Evolutionary conservation across 2,888 invertebrate genomes (phyloP), one percentile per base, ranked within the genome.

Genomic region (Eumacrocentrus americanus): DNA sequence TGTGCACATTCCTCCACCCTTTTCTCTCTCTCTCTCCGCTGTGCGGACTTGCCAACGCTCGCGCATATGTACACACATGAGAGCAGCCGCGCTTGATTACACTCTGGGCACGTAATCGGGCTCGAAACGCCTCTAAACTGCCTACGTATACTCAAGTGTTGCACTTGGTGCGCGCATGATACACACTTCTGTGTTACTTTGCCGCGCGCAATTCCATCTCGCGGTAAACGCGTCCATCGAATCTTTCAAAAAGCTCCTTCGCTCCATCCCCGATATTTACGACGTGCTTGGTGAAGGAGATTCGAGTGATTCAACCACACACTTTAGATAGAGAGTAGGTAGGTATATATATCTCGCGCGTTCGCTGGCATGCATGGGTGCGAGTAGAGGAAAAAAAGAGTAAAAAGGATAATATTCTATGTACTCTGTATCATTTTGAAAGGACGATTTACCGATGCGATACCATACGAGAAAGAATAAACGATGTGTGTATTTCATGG

Each of bases 141-240:
- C 29, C 29, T 29, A 29, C 29, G n/a, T n/a, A n/a, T n/a, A 6
- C 29, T 4, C 29, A 9, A 29, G 29, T 29, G 5, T 29, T 9
- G 29, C 29, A 29, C 29, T 9, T 29, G 4, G 9, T 29, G 29
- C 29, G 9, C 29, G 29, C n/a, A n/a, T n/a, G n/a, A n/a, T 38
- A 29, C 40, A 40, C 34, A 44, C 37, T 58, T 51, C 51, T 51
- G 51, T 58, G 18, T 34, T 38, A 42, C 42, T 42, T 23, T 14
- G 23, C 38, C 48, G n/a, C 56, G 18, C 56, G 47, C 42, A 51
- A 51, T 58, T 58, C 22, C 12, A 58, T 58, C 58, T 44, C 29
- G 29, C 34, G 22, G 40, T 57, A 50, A 57, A 48, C 23, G 51
- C 44, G 44, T 58, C 51, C 58, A 52, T 58, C 23, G 58, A 52